Percentiles rank a stretch among this genome's conserved stretches.
Evolutionary conservation across 1,140 invertebrate species (phyloP).

Genomic region (Brachionus sp.): DNA sequence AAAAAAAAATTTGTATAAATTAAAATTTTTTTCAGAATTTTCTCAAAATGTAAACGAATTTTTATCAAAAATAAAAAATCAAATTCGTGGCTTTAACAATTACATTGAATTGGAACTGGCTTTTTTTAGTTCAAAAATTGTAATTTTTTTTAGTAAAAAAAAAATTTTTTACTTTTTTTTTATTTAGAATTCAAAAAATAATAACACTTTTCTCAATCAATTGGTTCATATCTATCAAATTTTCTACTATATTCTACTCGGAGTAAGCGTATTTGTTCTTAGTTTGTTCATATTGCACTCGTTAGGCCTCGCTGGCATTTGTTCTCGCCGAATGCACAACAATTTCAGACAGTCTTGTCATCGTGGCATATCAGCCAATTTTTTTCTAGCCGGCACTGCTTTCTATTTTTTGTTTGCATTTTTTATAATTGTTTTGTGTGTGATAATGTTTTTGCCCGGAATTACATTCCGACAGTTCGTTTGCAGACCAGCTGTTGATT

Average conservation of each 20-base stretch:
- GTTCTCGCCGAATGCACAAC: slow-evolving; percentile 21
- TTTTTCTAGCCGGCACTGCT: neutral
- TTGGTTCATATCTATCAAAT: neutral
- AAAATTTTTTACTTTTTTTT: neutral
- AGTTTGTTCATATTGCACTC: slow-evolving; percentile 15
- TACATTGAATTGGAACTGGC: neutral
- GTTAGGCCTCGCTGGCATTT: slow-evolving; percentile 26
- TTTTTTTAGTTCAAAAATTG: neutral
- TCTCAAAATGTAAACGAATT: neutral
- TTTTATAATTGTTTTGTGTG: slow-evolving; percentile 19
- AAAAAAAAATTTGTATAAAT: neutral
- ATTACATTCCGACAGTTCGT: neutral
- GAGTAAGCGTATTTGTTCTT: neutral
- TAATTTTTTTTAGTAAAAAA: slow-evolving; percentile 21
- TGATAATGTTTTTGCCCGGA: neutral
- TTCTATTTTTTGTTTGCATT: slow-evolving; percentile 22
- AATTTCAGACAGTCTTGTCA: slow-evolving; percentile 36
- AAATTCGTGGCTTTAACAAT: neutral
- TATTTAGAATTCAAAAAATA: slow-evolving; percentile 1
- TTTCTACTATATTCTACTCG: slow-evolving; percentile 9
- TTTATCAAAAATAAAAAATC: neutral
- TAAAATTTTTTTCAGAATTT: neutral
- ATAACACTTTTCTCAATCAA: neutral
- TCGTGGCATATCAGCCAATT: slow-evolving; percentile 28
- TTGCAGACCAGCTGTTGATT: neutral